These are phyloP conservation scores for Sarcophaga peregrina DNA, from an alignment of 1,140 invertebrate species.

Conservation along the genomic window DNA sequence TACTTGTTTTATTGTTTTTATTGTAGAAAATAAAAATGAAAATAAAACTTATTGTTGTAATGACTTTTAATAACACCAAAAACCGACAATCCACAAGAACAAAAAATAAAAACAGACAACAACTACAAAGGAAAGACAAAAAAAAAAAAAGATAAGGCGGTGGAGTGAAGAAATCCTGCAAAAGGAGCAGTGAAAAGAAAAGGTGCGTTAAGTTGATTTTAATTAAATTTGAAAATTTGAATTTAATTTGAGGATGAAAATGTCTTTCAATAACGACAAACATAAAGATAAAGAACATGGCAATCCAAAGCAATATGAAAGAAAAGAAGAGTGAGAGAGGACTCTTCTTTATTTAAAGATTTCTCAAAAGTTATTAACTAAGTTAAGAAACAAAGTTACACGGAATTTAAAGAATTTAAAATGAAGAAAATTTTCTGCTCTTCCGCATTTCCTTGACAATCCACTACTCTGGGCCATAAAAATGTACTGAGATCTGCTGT, in stretches of 20 bases:
- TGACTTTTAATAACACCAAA: constrained; percentile 25
- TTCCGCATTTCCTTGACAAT: constrained; percentile 32
- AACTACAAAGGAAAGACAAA: background rate
- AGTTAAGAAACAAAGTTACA: too few species aligned
- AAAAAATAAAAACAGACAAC: constrained; percentile 6
- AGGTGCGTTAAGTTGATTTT: constrained; percentile 36
- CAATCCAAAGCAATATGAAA: too few species aligned
- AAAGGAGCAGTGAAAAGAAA: background rate
- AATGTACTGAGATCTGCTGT: too few species aligned
- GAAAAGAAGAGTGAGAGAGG: too few species aligned
- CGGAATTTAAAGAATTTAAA: too few species aligned
- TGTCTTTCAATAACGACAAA: background rate
- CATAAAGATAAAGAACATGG: too few species aligned
- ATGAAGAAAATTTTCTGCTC: background rate
- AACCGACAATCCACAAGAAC: background rate
- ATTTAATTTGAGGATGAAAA: background rate
- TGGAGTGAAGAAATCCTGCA: too few species aligned
- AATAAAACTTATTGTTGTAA: constrained; percentile 24
- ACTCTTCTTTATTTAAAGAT: too few species aligned
- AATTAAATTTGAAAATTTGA: constrained; percentile 32
- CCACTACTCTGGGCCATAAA: too few species aligned
- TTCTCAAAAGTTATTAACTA: too few species aligned
- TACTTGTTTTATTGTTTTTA: background rate
- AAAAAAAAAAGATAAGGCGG: background rate
- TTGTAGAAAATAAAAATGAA: background rate